Evolutionary conservation across 2,888 invertebrate species (phyloP).

Genomic region (Tuberolachnus salignus): DNA sequence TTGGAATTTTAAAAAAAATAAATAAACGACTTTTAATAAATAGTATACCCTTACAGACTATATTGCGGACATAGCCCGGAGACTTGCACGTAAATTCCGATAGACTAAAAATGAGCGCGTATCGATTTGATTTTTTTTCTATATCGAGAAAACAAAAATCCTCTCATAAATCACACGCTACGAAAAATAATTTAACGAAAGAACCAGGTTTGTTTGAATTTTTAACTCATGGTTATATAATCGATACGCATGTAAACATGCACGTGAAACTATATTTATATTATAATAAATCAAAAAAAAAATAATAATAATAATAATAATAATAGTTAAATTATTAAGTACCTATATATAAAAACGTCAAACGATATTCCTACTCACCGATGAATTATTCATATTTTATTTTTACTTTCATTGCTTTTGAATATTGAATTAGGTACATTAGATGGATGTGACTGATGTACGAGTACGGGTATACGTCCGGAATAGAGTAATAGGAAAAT

Average conservation of each 20-base stretch:
- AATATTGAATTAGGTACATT: slow-evolving; percentile 22
- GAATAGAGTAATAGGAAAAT: not conserved
- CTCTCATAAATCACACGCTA: not conserved
- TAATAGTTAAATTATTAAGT: not conserved
- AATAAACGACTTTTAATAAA: not conserved
- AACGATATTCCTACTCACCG: not conserved
- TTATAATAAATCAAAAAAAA: not conserved
- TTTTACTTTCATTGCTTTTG: slow-evolving; percentile 5
- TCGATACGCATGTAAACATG: not conserved
- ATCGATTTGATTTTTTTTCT: not conserved
- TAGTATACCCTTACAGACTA: not conserved
- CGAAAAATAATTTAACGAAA: not conserved
- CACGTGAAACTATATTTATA: not conserved
- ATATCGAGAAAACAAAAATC: not conserved
- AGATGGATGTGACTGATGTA: not conserved
- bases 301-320: not conserved
- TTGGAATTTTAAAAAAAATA: too few species aligned
- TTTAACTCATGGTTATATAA: not conserved
- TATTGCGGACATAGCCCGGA: not conserved
- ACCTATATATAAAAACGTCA: not conserved
- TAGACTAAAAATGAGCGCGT: slow-evolving; percentile 2
- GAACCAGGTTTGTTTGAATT: not conserved
- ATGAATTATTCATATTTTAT: slow-evolving; percentile 23
- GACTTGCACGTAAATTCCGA: not conserved
- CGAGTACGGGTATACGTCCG: not conserved